Percentiles rank a stretch among this genome's conserved stretches.
These are phyloP conservation scores for Megaptera novaeangliae DNA, from an alignment of 2,113 vertebrate species.

Conservation along the genomic window DNA sequence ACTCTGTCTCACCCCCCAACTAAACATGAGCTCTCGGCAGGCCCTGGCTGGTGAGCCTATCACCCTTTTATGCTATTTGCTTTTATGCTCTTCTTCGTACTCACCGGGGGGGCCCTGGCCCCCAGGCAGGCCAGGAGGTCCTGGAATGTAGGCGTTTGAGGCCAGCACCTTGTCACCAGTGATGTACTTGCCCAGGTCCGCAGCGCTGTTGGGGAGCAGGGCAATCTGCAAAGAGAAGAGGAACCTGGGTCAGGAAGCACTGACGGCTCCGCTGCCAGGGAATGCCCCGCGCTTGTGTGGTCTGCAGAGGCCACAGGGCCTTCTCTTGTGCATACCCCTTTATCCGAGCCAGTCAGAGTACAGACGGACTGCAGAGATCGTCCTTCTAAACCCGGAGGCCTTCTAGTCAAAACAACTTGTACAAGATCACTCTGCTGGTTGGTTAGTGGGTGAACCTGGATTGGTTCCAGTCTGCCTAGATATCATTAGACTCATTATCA, in stretches of 20 bases:
- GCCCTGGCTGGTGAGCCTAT: neutral
- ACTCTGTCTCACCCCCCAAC: fast-evolving
- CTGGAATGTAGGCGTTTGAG: constrained; percentile 87
- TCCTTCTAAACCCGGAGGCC: neutral
- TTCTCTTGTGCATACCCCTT: fast-evolving
- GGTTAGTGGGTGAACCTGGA: neutral
- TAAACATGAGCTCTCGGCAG: fast-evolving
- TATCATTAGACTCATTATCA: neutral
- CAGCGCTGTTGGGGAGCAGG: constrained; percentile 89
- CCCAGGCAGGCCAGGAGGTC: constrained; percentile 90
- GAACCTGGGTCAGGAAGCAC: neutral
- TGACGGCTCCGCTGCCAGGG: fast-evolving
- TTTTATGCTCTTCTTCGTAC: neutral
- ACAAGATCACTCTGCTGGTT: too few species aligned
- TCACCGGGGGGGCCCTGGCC: constrained; percentile 90
- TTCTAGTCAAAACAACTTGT: neutral
- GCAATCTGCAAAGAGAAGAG: constrained; percentile 84
- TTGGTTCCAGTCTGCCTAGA: fast-evolving
- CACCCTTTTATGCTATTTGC: neutral
- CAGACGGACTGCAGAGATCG: neutral
- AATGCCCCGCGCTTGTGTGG: fast-evolving
- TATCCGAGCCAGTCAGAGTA: neutral
- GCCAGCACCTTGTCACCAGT: constrained; percentile 89
- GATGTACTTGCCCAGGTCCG: constrained; percentile 89
- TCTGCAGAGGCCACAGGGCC: neutral